Evolutionary conservation across 2,797 vertebrate species (phyloP).

Genomic region (Anas bahamensis): DNA sequence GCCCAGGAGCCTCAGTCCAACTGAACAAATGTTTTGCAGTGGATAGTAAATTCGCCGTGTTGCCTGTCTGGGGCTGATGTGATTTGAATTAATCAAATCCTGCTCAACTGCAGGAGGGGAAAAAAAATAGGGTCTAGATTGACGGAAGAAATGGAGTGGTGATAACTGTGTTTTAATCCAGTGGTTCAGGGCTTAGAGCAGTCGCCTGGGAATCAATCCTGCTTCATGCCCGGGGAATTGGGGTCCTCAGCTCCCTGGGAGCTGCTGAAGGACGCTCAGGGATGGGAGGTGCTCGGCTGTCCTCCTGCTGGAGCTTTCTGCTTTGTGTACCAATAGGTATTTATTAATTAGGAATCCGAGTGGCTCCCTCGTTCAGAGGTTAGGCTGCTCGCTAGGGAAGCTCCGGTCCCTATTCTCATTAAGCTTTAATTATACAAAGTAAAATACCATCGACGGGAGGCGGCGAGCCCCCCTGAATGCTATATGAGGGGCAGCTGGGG

Average conservation of each 20-base stretch:
- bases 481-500: background rate
- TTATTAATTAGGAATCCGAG: slow-evolving; percentile 54
- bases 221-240: background rate
- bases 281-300: background rate
- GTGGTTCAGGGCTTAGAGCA: slow-evolving; percentile 34
- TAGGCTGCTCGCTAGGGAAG: slow-evolving; percentile 28
- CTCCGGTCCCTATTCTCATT: slow-evolving; percentile 56
- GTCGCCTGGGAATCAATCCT: background rate
- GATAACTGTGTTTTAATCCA: slow-evolving; percentile 66
- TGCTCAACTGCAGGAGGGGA: background rate
- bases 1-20: background rate
- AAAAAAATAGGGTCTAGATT: background rate
- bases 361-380: slow-evolving; percentile 47
- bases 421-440: slow-evolving; percentile 65
- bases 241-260: accelerated
- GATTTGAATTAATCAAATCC: slow-evolving; percentile 69
- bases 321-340: slow-evolving; percentile 40
- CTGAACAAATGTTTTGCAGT: background rate
- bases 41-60: background rate
- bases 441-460: slow-evolving; percentile 36
- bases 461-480: background rate
- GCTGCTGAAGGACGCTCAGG: accelerated
- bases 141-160: slow-evolving; percentile 33
- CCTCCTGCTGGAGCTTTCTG: background rate
- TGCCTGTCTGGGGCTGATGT: slow-evolving; percentile 31